These are phyloP conservation scores for Microtus richardsoni DNA, from an alignment of 2,113 vertebrate genomes.

Conservation along the genomic window DNA sequence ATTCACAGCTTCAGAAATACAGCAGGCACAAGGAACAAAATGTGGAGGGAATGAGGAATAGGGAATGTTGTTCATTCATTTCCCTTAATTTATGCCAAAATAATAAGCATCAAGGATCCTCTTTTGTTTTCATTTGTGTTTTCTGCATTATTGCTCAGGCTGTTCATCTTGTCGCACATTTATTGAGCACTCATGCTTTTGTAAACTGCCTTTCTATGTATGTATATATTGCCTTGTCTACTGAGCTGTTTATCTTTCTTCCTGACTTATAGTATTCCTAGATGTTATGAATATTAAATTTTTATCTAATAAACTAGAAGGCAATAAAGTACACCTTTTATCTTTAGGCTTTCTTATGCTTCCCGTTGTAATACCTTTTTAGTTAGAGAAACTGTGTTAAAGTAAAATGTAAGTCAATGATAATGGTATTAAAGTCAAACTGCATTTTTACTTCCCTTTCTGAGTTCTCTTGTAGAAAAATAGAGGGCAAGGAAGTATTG, in stretches of 20 bases:
- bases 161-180: slow-evolving; percentile 13
- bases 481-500: background rate
- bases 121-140: slow-evolving; percentile 47
- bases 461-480: slow-evolving; percentile 38
- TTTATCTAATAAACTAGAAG: background rate
- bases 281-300: slow-evolving; percentile 48
- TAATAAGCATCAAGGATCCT: background rate
- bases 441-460: slow-evolving; percentile 7
- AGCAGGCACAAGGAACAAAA: background rate
- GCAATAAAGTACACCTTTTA: slow-evolving; percentile 30
- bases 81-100: slow-evolving; percentile 46
- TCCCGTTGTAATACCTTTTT: background rate
- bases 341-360: slow-evolving; percentile 40
- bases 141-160: slow-evolving; percentile 30
- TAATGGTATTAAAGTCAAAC: slow-evolving; percentile 6
- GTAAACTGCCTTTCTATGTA: background rate
- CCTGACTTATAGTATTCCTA: slow-evolving; percentile 19
- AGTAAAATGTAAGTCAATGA: slow-evolving; percentile 2
- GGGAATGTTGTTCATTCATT: background rate
- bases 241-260: background rate
- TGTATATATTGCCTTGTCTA: background rate
- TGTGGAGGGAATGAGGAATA: background rate
- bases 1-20: slow-evolving; percentile 32
- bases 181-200: background rate
- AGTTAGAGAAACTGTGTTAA: slow-evolving; percentile 40